Percentiles rank a stretch among this genome's conserved stretches.
Evolutionary conservation across 2,113 vertebrate species (phyloP).

Genomic region (Galeopterus variegatus): DNA sequence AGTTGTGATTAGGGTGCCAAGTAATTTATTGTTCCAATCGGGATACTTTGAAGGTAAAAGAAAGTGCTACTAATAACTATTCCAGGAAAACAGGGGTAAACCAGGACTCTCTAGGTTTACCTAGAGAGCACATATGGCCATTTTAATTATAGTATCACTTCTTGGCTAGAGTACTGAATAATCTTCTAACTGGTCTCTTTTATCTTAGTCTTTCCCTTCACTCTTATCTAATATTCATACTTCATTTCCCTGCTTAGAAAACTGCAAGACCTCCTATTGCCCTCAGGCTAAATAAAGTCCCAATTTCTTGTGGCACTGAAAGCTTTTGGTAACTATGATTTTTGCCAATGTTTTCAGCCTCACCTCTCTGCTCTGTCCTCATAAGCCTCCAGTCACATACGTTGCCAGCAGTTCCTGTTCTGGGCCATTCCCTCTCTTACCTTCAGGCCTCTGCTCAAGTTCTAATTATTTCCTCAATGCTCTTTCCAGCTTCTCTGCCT

Average conservation of each 20-base stretch:
- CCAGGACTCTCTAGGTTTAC: not conserved
- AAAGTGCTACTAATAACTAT: not conserved
- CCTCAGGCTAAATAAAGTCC: not conserved
- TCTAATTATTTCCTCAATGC: not conserved
- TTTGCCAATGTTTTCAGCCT: not conserved
- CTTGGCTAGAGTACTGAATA: not conserved
- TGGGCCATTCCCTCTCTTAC: not conserved
- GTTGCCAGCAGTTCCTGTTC: not conserved
- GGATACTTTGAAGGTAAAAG: not conserved
- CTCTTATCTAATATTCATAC: not conserved
- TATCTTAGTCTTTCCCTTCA: not conserved
- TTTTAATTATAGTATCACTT: not conserved
- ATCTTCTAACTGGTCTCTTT: not conserved
- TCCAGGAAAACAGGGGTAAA: not conserved
- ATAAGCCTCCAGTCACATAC: not conserved
- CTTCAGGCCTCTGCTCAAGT: not conserved
- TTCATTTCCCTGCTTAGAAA: not conserved
- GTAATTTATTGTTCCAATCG: not conserved
- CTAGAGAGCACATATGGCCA: not conserved
- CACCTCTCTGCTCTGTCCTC: not conserved
- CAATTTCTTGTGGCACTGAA: not conserved
- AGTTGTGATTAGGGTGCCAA: not conserved
- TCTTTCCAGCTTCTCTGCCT: not conserved
- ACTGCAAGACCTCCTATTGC: not conserved
- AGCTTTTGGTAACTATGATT: not conserved